Evolutionary conservation across 2,888 invertebrate species (phyloP), one percentile per base, ranked within the genome.

Genomic region (Masnerella sp.): DNA sequence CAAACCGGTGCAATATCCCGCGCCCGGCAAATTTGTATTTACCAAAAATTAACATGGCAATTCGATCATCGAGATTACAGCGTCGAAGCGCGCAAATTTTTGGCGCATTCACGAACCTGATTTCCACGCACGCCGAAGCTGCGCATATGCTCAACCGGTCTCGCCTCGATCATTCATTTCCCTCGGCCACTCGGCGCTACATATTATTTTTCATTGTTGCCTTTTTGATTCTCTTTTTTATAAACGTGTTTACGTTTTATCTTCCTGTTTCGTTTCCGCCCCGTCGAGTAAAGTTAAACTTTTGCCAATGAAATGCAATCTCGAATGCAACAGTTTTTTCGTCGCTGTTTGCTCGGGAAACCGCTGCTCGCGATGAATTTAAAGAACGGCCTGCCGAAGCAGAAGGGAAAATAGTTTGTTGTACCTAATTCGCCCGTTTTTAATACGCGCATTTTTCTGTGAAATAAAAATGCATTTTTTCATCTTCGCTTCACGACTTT

Each of bases 101-200:
- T 81, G 42, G 59, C 78, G 83, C 83, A 85, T 86, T 86, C 85
- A 85, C 85, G 84, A 83, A 82, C 81, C 79, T 69, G 79, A 76
- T 78, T 76, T 77, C 78, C 56, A 36, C 68, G 42, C 49, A 38
- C 58, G 68, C 68, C 59, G 45, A 38, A 51, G 64, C 64, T 56
- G 15, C 52, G 42, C 68, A 45, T 59, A 61, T 38, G 62, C 36
- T 62, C 45, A 28, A 52, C 65, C 54, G 52, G 52, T 71, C 20
- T n/a, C 42, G 18, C 30, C 20, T 36, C 58, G 43, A 58, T 64
- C 62, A 70, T 59, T 65, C 32, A 72, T 65, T 72, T 59, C 64
- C 20, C 58, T 64, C 58, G 54, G 28, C 62, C 36, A 58, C 42
- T 36, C 56, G 42, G 49, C 11, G 5, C 56, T 58, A 49, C 70